phyloP scores from a whole-genome alignment of 1,140 invertebrate genomes.

The Ceratitis capitata region DNA sequence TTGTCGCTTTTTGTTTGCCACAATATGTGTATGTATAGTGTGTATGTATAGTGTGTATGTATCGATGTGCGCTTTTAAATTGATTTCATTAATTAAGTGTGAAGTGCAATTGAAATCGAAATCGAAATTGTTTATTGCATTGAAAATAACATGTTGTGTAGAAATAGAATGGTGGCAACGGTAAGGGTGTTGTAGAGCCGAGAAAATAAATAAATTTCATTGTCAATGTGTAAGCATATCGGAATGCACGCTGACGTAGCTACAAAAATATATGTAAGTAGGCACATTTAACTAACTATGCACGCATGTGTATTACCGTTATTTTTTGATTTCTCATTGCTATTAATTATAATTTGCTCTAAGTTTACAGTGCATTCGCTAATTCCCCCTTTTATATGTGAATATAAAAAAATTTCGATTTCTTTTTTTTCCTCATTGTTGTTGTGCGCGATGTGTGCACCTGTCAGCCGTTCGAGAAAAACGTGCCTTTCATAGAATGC shows the following conservation, averaged over 20 bases:
- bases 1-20: not conserved
- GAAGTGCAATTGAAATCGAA: not conserved
- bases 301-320: not conserved
- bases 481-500: not conserved
- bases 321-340: not conserved
- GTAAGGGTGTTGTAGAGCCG: not conserved
- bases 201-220: not conserved
- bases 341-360: not conserved
- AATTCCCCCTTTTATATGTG: no score
- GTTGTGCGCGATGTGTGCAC: not conserved
- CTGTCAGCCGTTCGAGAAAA: not conserved
- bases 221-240: not conserved
- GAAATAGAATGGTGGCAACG: not conserved
- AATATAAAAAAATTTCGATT: no score
- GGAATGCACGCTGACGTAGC: not conserved
- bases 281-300: not conserved
- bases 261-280: not conserved
- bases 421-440: no score
- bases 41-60: no score
- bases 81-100: slow-evolving; percentile 19
- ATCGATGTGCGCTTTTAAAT: not conserved
- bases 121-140: not conserved
- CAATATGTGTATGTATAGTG: no score
- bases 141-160: not conserved
- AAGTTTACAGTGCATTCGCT: no score